Evolutionary conservation across 2,113 vertebrate genomes (phyloP), one percentile per base, ranked within the genome.

Genomic region (Seriola rivoliana): DNA sequence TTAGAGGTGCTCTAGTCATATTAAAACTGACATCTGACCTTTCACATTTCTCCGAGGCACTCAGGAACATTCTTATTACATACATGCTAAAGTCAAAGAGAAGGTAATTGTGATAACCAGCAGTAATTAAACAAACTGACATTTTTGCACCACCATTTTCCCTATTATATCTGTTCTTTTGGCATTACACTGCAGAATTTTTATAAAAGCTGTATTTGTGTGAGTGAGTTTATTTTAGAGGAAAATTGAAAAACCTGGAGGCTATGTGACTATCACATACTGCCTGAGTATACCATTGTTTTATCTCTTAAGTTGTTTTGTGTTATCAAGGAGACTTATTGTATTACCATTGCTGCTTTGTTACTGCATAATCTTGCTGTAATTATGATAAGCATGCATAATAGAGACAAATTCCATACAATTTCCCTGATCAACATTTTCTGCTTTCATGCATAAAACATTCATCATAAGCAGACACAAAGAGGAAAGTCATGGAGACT

Each of bases 1-100:
- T 96, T 95, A 96, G 95, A 93, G 87, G 89, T 90, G 90, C 87
- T 84, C 91, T 94, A 91, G 92, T 95, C 93, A 69, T 92, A 95
- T 95, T 96, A 95, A 96, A 96, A 94, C 86, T 96, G 96, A 96
- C 95, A 95, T 91, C 93, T 96, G 95, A 96, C 96, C 96, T 96
- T 96, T 96, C 94, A 95, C 95, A 96, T 95, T 94, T 94, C 92
- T 93, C 93, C 50, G 69, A 90, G 89, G 85, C 92, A 77, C 91
- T 90, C 91, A 85, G 88, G 88, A 94, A 93, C 91, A 94, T 91
- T 93, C 94, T 95, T 95, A 95, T 95, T 94, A 94, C 94, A 93
- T 94, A 94, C 95, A 94, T 87, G 88, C 91, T 89, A 85, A 93
- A 96, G 95, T 95, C 94, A 94, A 95, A 94, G 94, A 93, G 93